Conservation (phyloP, 2,797 vertebrate genomes). For the Peromyscus attwateri region DNA sequence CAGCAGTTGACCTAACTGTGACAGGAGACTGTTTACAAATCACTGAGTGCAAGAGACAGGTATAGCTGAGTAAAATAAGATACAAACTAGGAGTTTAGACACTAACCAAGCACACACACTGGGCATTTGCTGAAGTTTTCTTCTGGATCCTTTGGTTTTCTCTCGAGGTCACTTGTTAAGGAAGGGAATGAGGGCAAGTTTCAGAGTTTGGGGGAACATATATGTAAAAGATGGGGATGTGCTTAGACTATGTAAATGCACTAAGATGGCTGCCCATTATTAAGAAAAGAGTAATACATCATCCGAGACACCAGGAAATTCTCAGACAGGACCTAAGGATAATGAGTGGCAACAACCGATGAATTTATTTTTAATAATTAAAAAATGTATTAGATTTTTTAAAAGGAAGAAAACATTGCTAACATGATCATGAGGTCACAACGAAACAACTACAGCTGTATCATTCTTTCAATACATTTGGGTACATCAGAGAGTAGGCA, state of each 20-base stretch:
- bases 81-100: neutral
- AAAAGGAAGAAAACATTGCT: neutral
- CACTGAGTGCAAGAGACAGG: too few species aligned
- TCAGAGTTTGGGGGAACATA: neutral
- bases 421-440: neutral
- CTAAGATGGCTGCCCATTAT: neutral
- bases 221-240: too few species aligned
- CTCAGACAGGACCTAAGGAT: neutral
- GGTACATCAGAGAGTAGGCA: neutral
- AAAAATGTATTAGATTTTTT: neutral
- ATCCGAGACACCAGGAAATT: neutral
- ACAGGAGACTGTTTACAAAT: neutral
- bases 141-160: neutral
- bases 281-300: neutral
- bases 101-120: neutral
- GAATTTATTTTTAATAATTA: neutral
- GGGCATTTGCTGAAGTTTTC: neutral
- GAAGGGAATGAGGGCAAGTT: neutral
- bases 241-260: neutral
- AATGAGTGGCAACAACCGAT: neutral
- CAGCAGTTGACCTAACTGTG: fast-evolving
- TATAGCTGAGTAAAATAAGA: neutral
- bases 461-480: neutral
- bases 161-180: neutral
- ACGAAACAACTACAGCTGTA: neutral